phyloP scores from a whole-genome alignment of 2,113 vertebrate species.

The Phycodurus eques region DNA sequence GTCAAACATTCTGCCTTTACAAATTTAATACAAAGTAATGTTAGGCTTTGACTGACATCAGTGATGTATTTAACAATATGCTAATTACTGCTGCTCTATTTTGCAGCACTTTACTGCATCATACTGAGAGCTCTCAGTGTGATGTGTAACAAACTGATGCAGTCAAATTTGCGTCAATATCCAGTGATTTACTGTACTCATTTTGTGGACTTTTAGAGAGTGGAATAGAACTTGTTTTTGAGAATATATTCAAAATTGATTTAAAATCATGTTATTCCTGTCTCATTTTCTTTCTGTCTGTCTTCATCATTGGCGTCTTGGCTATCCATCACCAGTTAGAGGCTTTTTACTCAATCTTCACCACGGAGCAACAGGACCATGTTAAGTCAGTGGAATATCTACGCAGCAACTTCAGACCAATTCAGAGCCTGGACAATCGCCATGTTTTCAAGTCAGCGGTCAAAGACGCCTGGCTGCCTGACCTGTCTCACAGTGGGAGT shows the following conservation, averaged over 20 bases:
- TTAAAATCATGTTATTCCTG: not conserved
- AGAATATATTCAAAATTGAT: not conserved
- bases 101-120: too few species aligned
- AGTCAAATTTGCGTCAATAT: too few species aligned
- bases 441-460: conserved; percentile 89
- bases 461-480: conserved; percentile 88
- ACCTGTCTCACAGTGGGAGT: conserved; percentile 80
- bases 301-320: conserved; percentile 7
- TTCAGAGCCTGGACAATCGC: conserved; percentile 83
- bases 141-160: too few species aligned
- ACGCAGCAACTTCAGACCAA: conserved; percentile 92
- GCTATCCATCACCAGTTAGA: conserved; percentile 77
- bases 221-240: not conserved
- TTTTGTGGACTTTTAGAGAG: not conserved
- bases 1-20: too few species aligned
- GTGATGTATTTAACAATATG: too few species aligned
- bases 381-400: conserved; percentile 97
- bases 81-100: too few species aligned
- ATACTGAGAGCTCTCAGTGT: too few species aligned
- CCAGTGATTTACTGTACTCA: not conserved
- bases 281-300: not conserved
- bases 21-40: too few species aligned
- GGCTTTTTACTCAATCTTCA: conserved; percentile 98
- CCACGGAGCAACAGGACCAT: conserved; percentile 96
- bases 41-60: too few species aligned